Conservation (phyloP, 2,113 vertebrate species). For the Geothlypis trichas region DNA sequence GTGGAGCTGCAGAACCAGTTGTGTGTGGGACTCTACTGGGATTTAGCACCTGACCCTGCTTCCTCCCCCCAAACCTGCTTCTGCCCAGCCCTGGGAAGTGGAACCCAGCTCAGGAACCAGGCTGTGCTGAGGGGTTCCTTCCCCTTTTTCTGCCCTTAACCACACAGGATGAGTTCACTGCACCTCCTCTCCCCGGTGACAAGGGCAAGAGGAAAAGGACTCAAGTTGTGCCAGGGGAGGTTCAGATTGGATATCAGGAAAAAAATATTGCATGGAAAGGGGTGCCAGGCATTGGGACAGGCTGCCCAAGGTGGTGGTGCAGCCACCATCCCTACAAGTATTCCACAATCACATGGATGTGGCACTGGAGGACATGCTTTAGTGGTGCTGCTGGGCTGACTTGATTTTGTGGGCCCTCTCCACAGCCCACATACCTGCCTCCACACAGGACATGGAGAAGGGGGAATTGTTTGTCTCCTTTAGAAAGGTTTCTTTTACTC, state of each 20-base stretch:
- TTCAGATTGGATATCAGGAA: background rate
- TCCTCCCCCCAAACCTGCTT: background rate
- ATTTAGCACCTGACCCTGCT: background rate
- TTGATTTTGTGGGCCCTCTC: background rate
- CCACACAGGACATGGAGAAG: background rate
- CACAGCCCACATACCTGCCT: background rate
- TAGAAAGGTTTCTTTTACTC: background rate
- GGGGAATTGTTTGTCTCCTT: background rate
- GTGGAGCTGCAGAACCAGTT: background rate
- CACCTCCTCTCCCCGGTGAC: background rate
- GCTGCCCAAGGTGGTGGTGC: background rate
- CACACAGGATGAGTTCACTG: accelerated
- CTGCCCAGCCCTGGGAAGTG: background rate
- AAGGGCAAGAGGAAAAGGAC: background rate
- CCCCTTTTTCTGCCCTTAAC: background rate
- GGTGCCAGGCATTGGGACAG: background rate
- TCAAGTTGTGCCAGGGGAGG: background rate
- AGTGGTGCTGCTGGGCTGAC: background rate
- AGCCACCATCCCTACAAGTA: background rate
- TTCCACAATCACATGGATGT: background rate
- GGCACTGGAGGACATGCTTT: background rate
- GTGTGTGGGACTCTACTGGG: background rate
- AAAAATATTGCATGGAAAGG: background rate
- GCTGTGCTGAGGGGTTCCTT: background rate
- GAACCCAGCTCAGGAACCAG: background rate